A percentile compares a stretch with the other conserved stretches of the same genome.
phyloP scores from a whole-genome alignment of 2,888 invertebrate species.

The Adela reaumurella region DNA sequence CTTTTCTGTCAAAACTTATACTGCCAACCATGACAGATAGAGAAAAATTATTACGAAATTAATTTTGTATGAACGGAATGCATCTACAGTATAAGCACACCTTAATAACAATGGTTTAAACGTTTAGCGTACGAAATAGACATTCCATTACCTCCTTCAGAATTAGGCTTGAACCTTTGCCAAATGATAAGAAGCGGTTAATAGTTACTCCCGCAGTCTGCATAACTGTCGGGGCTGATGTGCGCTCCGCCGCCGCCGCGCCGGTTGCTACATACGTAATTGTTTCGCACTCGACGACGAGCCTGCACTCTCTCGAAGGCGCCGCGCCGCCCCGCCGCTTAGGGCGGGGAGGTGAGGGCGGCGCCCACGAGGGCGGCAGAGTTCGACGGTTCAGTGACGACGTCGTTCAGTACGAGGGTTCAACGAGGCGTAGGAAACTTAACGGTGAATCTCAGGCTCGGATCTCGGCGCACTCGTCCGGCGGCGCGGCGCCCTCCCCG shows the following conservation, averaged over 20 bases:
- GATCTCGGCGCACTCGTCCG: not conserved
- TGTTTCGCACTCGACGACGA: not conserved
- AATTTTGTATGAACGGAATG: no score
- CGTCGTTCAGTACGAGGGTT: not conserved
- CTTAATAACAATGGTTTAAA: no score
- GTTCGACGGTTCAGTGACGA: conserved; percentile 4
- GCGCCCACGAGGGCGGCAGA: conserved; percentile 5
- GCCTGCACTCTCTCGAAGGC: not conserved
- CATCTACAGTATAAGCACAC: no score
- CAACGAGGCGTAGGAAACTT: not conserved
- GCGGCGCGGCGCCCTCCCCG: conserved; percentile 24
- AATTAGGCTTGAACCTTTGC: not conserved
- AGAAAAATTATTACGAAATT: no score
- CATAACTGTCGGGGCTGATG: not conserved
- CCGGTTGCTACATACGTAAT: not conserved
- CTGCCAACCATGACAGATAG: no score
- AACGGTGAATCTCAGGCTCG: not conserved
- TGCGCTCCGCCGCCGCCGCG: no score
- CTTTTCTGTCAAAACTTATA: no score
- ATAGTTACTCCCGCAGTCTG: not conserved
- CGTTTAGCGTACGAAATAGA: not conserved
- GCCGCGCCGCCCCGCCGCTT: conserved; percentile 3
- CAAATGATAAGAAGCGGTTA: not conserved
- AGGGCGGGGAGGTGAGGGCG: not conserved
- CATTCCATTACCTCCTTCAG: not conserved